Conservation (phyloP, 1,140 invertebrate species). For the Aleiodes sp. region DNA sequence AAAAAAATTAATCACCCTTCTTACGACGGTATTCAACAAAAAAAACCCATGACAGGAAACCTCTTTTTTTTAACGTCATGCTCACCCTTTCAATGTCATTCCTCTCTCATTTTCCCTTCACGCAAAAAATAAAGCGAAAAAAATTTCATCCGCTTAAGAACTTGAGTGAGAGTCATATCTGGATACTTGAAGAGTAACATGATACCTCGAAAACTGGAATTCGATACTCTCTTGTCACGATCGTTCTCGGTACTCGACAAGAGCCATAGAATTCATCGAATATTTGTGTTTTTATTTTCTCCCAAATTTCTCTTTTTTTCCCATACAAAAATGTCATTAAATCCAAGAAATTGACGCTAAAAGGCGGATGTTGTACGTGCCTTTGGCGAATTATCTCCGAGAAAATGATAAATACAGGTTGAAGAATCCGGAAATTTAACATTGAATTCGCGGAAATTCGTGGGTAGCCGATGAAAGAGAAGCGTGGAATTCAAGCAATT, state of each 20-base stretch:
- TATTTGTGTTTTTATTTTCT: neutral
- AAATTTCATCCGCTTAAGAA: conserved; percentile 3
- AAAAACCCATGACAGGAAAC: no score
- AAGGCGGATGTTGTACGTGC: neutral
- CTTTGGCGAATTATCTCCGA: conserved; percentile 11
- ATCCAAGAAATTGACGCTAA: neutral
- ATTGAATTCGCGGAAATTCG: neutral
- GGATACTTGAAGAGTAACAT: neutral
- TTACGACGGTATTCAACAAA: no score
- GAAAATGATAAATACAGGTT: conserved; percentile 1
- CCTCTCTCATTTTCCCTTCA: neutral
- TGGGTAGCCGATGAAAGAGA: neutral
- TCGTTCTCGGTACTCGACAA: neutral
- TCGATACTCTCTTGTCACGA: conserved; percentile 22
- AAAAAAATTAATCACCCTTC: no score
- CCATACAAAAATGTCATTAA: neutral
- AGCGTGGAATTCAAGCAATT: conserved; percentile 1
- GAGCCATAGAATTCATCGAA: conserved; percentile 15
- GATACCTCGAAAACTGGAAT: conserved; percentile 22
- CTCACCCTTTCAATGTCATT: neutral
- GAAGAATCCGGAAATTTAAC: neutral
- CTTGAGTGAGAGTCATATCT: conserved; percentile 12
- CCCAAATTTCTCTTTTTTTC: neutral
- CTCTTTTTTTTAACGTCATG: neutral
- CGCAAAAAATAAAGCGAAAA: no score